phyloP scores from a whole-genome alignment of 2,113 vertebrate species.

The Callocephalon fimbriatum region DNA sequence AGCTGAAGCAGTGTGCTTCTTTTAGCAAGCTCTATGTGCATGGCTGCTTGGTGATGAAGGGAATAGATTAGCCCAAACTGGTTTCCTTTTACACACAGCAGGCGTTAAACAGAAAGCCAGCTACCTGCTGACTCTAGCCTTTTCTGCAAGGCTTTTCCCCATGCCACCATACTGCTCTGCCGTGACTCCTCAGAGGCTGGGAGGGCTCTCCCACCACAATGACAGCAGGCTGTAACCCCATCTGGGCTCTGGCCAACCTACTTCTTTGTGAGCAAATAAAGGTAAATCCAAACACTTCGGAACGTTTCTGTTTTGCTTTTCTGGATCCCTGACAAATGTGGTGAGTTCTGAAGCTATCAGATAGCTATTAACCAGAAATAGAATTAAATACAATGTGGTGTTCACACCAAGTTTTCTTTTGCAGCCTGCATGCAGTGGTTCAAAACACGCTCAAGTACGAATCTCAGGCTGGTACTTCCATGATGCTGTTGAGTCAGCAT shows the following conservation, averaged over 20 bases:
- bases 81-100: not conserved
- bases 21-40: accelerated
- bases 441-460: not conserved
- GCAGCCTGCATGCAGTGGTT: not conserved
- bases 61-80: not conserved
- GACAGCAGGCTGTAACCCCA: not conserved
- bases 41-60: not conserved
- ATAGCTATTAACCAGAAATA: not conserved
- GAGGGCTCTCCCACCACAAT: not conserved
- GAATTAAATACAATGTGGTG: not conserved
- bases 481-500: not conserved
- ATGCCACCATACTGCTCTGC: accelerated
- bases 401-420: not conserved
- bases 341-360: not conserved
- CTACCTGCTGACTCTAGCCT: not conserved
- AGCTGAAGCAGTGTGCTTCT: not conserved
- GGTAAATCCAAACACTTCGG: not conserved
- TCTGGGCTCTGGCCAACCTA: not conserved
- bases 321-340: not conserved
- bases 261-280: not conserved
- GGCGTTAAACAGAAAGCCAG: not conserved
- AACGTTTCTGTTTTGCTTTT: not conserved
- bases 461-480: not conserved
- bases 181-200: not conserved
- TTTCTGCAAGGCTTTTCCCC: not conserved